phyloP scores from a whole-genome alignment of 2,113 vertebrate genomes.

The Vimba vimba region DNA sequence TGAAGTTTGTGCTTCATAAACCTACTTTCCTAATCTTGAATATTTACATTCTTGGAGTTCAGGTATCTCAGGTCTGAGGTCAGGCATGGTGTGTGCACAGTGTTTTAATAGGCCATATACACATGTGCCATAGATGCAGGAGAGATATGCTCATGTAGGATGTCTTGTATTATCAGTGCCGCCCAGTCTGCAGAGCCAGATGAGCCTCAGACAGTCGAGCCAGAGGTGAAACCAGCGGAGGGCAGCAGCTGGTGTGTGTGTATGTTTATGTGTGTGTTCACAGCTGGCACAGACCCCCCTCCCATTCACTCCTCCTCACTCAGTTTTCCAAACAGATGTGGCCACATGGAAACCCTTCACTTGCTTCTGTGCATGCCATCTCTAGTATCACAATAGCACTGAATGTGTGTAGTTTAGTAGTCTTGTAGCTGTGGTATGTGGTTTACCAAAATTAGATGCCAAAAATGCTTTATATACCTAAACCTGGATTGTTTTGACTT shows the following conservation, averaged over 20 bases:
- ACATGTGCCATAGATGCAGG: neutral
- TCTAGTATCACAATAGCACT: slow-evolving; percentile 9
- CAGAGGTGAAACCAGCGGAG: slow-evolving; percentile 64
- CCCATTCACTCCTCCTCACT: slow-evolving; percentile 4
- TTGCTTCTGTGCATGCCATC: neutral
- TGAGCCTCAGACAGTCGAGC: slow-evolving; percentile 65
- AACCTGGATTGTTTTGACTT: neutral
- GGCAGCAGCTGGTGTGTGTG: slow-evolving; percentile 46
- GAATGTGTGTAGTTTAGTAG: neutral
- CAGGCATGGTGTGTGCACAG: neutral
- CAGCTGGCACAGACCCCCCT: slow-evolving; percentile 21
- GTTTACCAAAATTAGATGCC: neutral
- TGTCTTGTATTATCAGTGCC: slow-evolving; percentile 69
- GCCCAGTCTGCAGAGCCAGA: slow-evolving; percentile 69
- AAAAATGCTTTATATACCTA: neutral
- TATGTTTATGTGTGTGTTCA: slow-evolving; percentile 33
- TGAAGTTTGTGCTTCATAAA: too few species aligned
- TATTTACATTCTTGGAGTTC: neutral
- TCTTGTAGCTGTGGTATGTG: slow-evolving; percentile 2
- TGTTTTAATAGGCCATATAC: neutral
- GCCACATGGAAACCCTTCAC: slow-evolving; percentile 20
- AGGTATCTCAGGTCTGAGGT: neutral
- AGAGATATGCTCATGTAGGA: slow-evolving; percentile 23
- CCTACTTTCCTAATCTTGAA: neutral
- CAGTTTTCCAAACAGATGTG: slow-evolving; percentile 20